Evolutionary conservation across 2,888 invertebrate genomes (phyloP), one percentile per base, ranked within the genome.

Genomic region (Coelopa pilipes): DNA sequence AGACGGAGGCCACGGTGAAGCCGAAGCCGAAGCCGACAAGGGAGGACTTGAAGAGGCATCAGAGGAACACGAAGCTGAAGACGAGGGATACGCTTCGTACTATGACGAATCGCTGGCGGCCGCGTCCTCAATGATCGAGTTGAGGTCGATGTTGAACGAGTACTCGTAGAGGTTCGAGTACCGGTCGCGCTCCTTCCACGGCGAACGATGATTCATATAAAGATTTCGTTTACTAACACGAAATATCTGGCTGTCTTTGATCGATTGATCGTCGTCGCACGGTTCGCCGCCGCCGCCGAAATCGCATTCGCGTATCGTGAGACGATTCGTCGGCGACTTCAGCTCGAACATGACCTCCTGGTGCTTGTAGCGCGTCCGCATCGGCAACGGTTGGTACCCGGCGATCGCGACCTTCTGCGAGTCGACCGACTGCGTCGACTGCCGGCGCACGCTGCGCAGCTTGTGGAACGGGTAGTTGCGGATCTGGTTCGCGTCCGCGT

Each of bases 261-360:
- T 85, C 81, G 86, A 86, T 80, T 87, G 87, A 82, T 85, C 85
- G 78, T 87, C 87, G 80, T 85, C 87, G 80, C 86, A 86, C 77
- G 87, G 87, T 81, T 87, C 87, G 82, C 87, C 87, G 83, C 87
- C 87, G 83, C 87, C 87, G 82, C 87, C 87, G 82, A 87, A 87
- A 80, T 87, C 87, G 79, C 87, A 87, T 75, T 87, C 88, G 55
- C 87, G 85, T 76, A 87, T 87, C 34, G 87, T 87, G 78, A 87
- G 78, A 50, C 86, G 85, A 80, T 87, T 87, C 55, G 87, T 87
- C 69, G 87, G 87, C 73, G 86, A 87, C 78, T 86, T 86, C 75
- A 87, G 80, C 78, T 87, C 87, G 78, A 88, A 87, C 78, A 86
- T 82, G 60, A 87, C 86, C 76, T 86, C 86, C 79, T 86, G 83